A percentile compares a stretch with the other conserved stretches of the same genome.
Evolutionary conservation across 2,113 vertebrate species (phyloP).

Genomic region (Sorex araneus): DNA sequence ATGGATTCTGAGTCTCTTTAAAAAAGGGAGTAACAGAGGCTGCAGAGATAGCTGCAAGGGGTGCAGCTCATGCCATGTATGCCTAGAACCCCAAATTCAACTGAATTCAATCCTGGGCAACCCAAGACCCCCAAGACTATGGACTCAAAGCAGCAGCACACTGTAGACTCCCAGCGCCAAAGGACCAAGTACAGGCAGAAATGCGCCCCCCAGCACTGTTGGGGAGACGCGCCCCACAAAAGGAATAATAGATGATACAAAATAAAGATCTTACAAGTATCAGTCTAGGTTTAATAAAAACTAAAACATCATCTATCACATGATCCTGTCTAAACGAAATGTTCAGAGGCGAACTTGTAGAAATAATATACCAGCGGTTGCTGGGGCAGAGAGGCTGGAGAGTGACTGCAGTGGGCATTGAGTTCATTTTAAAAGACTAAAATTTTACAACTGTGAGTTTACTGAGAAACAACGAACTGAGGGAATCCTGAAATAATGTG

Average conservation of each 20-base stretch:
- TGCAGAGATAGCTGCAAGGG: too few species aligned
- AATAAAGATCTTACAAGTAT: conserved; percentile 15
- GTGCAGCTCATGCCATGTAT: too few species aligned
- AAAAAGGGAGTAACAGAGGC: too few species aligned
- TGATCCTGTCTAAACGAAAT: background rate
- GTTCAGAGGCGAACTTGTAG: background rate
- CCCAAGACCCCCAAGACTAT: background rate
- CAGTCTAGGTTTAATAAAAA: background rate
- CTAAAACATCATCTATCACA: background rate
- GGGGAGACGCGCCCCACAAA: too few species aligned
- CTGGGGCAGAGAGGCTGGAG: fast-evolving
- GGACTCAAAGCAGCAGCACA: too few species aligned
- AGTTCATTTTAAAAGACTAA: conserved; percentile 2
- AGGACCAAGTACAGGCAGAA: too few species aligned
- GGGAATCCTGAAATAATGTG: too few species aligned
- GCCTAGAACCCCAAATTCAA: too few species aligned
- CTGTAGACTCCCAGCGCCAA: too few species aligned
- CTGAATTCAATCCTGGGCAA: too few species aligned
- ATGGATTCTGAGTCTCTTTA: too few species aligned
- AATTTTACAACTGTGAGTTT: background rate
- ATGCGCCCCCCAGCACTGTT: too few species aligned
- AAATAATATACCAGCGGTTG: background rate
- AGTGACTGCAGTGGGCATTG: background rate
- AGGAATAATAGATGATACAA: background rate
- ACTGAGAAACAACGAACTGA: background rate